Conservation (phyloP, 1,140 invertebrate genomes). For the Galendromus occidentalis region DNA sequence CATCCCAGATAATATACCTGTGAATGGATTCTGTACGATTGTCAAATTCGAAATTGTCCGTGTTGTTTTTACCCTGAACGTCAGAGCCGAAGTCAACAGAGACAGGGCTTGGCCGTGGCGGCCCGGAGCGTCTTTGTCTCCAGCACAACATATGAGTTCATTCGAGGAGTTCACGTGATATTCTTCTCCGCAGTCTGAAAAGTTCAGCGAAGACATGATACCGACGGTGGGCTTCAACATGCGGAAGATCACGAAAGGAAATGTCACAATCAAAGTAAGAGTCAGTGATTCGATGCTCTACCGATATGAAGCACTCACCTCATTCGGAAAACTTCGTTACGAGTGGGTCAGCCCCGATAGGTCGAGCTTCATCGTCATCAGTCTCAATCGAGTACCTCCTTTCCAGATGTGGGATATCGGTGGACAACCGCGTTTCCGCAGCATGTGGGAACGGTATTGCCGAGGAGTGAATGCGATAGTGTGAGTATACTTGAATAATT, state of each 20-base stretch:
- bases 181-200: constrained; percentile 50
- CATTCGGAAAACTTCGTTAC: not conserved
- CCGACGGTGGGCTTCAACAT: constrained; percentile 99
- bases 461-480: constrained; percentile 98
- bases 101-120: not conserved
- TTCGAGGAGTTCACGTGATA: constrained; percentile 10
- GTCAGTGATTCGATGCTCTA: not conserved
- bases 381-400: not conserved
- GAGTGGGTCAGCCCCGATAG: not conserved
- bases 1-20: too few species aligned
- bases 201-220: constrained; percentile 99
- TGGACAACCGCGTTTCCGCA: constrained; percentile 92
- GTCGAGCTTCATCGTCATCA: not conserved
- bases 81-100: too few species aligned
- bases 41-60: constrained; percentile 2
- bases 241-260: constrained; percentile 98
- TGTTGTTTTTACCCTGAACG: not conserved
- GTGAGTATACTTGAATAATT: constrained; percentile 40
- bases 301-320: not conserved
- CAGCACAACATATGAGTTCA: not conserved
- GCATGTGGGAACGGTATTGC: constrained; percentile 99
- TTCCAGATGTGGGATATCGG: constrained; percentile 90
- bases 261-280: constrained; percentile 83
- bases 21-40: too few species aligned
- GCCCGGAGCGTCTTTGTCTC: not conserved